phyloP scores from a whole-genome alignment of 1,140 invertebrate species.

The Drosophila obscura region DNA sequence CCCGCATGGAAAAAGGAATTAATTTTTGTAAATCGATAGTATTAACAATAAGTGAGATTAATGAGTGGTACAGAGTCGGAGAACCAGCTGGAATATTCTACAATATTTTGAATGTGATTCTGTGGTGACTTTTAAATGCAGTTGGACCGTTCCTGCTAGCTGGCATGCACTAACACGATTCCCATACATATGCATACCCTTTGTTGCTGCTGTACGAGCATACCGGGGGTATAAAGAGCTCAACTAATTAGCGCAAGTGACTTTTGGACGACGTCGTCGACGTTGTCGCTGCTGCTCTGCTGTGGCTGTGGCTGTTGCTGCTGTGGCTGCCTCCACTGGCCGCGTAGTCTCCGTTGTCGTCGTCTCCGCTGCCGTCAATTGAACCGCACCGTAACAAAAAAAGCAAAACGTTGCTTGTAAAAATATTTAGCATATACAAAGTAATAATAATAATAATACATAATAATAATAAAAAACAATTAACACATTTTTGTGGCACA shows the following conservation, averaged over 20 bases:
- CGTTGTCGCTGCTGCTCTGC: conserved; percentile 25
- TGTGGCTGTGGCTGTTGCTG: conserved; percentile 10
- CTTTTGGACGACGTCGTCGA: conserved; percentile 67
- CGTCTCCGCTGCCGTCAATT: conserved; percentile 34
- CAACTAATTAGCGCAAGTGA: conserved; percentile 80
- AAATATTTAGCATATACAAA: conserved; percentile 43
- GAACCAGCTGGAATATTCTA: too few relatives aligned
- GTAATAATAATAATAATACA: conserved; percentile 32
- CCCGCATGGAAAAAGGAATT: too few relatives aligned
- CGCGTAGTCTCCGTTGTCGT: conserved; percentile 9
- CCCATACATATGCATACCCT: too few relatives aligned
- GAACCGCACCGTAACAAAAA: conserved; percentile 35
- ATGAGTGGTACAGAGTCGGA: too few relatives aligned
- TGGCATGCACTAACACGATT: too few relatives aligned
- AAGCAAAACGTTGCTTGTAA: conserved; percentile 44
- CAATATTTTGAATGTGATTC: too few relatives aligned
- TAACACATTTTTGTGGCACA: conserved; percentile 64
- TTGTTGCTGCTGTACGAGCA: conserved; percentile 6
- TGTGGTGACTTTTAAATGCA: too few relatives aligned
- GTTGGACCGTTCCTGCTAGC: too few relatives aligned
- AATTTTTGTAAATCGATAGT: too few relatives aligned
- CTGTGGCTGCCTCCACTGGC: conserved; percentile 22
- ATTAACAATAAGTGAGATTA: conserved; percentile 4
- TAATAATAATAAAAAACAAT: conserved; percentile 52
- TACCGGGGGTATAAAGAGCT: conserved; percentile 54